phyloP scores from a whole-genome alignment of 2,888 invertebrate genomes.

The Norana najaformis region DNA sequence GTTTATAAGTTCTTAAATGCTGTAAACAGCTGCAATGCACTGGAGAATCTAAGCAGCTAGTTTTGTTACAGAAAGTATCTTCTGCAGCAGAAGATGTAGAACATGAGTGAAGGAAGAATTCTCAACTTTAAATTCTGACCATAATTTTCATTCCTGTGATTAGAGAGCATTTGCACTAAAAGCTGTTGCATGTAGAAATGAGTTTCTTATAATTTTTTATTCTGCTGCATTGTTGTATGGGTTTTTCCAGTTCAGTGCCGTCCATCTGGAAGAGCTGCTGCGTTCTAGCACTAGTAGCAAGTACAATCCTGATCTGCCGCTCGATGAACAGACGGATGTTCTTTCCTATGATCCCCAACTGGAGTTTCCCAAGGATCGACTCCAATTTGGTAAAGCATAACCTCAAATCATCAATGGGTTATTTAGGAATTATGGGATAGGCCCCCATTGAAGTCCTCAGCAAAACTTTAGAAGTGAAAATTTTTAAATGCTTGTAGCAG shows the following conservation, averaged over 20 bases:
- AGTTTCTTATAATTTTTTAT: neutral
- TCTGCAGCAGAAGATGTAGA: neutral
- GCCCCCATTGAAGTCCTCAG: neutral
- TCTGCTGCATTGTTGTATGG: neutral
- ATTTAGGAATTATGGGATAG: neutral
- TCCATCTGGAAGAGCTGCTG: conserved; percentile 25
- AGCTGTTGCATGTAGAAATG: neutral
- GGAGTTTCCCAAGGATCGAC: conserved; percentile 84
- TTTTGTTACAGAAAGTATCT: too few relatives aligned
- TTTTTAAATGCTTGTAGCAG: too few relatives aligned
- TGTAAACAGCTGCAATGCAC: too few relatives aligned
- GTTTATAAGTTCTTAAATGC: neutral
- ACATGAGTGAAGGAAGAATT: neutral
- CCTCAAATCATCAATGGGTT: too few relatives aligned
- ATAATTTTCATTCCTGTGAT: neutral
- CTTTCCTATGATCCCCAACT: conserved; percentile 78
- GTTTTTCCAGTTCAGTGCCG: neutral
- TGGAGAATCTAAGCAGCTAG: too few relatives aligned
- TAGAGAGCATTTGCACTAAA: too few relatives aligned
- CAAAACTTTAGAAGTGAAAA: too few relatives aligned
- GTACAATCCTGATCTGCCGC: conserved; percentile 84
- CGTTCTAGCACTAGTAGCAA: neutral
- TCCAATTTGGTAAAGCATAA: conserved; percentile 71
- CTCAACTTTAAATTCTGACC: neutral
- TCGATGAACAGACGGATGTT: conserved; percentile 91